phyloP scores from a whole-genome alignment of 2,888 invertebrate genomes.

The Hydrotaea cyrtoneurina region DNA sequence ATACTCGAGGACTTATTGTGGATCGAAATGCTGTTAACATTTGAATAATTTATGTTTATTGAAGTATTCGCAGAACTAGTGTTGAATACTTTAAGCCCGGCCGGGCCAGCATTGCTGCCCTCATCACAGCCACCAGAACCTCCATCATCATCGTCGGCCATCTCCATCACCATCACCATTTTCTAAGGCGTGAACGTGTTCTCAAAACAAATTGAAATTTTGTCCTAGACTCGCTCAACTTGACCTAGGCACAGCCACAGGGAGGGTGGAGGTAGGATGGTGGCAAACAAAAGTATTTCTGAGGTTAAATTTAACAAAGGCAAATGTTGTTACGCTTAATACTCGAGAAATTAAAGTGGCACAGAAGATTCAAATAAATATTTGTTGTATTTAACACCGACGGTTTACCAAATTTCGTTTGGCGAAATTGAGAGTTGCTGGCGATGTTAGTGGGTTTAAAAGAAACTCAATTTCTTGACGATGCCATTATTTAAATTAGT shows the following conservation, averaged over 20 bases:
- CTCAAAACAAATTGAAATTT: background rate
- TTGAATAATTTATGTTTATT: background rate
- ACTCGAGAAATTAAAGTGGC: no score
- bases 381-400: background rate
- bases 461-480: no score
- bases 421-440: no score
- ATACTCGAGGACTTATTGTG: background rate
- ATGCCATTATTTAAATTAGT: no score
- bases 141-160: no score
- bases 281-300: background rate
- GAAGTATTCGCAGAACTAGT: background rate
- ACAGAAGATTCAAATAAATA: background rate
- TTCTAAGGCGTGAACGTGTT: background rate
- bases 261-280: background rate
- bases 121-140: background rate
- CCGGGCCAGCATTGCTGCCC: background rate
- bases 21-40: background rate
- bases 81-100: background rate
- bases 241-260: background rate
- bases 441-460: no score
- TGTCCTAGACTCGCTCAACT: background rate
- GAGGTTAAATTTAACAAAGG: no score
- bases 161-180: no score
- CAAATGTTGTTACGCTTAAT: no score
- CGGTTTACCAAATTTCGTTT: no score